Evolutionary conservation across 2,113 vertebrate species (phyloP).

Genomic region (Craseonycteris thonglongyai): DNA sequence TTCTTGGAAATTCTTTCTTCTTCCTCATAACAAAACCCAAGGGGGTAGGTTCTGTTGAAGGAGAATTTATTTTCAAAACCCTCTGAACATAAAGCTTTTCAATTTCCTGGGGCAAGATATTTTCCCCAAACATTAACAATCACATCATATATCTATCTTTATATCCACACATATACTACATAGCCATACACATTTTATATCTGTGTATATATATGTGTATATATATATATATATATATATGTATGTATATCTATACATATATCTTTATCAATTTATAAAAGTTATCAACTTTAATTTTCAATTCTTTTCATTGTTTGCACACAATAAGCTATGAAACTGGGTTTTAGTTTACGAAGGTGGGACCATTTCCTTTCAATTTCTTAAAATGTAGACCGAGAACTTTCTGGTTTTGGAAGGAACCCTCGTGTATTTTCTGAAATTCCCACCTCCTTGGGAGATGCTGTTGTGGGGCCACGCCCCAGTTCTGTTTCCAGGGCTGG

Average conservation of each 20-base stretch:
- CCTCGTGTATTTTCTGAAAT: background rate
- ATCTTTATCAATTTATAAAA: slow-evolving; percentile 39
- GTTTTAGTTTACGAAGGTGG: background rate
- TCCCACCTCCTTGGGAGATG: background rate
- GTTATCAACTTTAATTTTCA: slow-evolving; percentile 1
- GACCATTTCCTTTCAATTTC: background rate
- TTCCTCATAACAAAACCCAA: slow-evolving; percentile 78
- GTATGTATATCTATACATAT: slow-evolving; percentile 50
- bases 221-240: slow-evolving; percentile 43
- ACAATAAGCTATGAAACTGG: background rate
- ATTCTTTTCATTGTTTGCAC: background rate
- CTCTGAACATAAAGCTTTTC: slow-evolving; percentile 77
- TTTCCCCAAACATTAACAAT: slow-evolving; percentile 72
- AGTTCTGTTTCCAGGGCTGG: background rate
- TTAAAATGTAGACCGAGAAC: background rate
- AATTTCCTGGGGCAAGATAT: slow-evolving; percentile 74
- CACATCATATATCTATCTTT: slow-evolving; percentile 66
- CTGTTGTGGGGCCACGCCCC: background rate
- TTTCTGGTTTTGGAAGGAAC: background rate
- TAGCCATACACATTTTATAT: slow-evolving; percentile 45
- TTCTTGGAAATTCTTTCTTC: slow-evolving; percentile 79
- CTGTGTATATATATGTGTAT: slow-evolving; percentile 49
- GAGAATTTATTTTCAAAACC: slow-evolving; percentile 78
- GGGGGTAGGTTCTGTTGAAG: slow-evolving; percentile 64
- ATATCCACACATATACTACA: background rate